Evolutionary conservation across 2,888 invertebrate species (phyloP), one percentile per base, ranked within the genome.

Genomic region (Ochropacha duplaris): DNA sequence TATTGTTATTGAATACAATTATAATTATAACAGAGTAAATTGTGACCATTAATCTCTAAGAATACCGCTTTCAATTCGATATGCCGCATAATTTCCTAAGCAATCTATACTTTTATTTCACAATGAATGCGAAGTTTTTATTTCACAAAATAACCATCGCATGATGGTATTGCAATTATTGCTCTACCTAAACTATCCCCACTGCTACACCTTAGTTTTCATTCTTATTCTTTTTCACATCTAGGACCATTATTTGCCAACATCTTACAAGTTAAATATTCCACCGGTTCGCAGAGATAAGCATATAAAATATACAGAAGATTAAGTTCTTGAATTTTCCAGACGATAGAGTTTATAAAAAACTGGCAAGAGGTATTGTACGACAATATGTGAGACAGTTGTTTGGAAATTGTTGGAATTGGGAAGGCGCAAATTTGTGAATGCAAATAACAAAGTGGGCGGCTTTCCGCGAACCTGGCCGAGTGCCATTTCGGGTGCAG

Each of bases 331-430:
- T 66, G 69, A 71, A 75, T 70, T 72, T 75, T 72, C 72, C 69
- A 69, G 68, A 71, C 72, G 71, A 74, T 75, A 68, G 65, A 67
- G 58, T 55, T 60, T 64, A 62, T 58, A 65, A 64, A 65, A 65
- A 63, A 61, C 62, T 61, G 62, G 60, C 60, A 57, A 57, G 36
- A 57, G 61, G 62, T 61, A 61, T 68, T 66, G 59, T 66, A 58
- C 59, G 54, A 50, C 58, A 72, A 76, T 78, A 77, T 78, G 75
- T 69, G 72, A 71, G 71, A 74, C 74, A 76, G 75, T 74, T 72
- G 72, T 72, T 70, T 66, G 70, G 64, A 69, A 69, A 74, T 72
- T 69, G 72, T 76, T 68, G 69, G 64, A 66, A 67, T 58, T 60
- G 68, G 65, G 36, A 61, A 61, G 62, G 74, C 70, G 76, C 57